Conservation (phyloP, 1,140 invertebrate genomes). For the Sinonovacula constricta region DNA sequence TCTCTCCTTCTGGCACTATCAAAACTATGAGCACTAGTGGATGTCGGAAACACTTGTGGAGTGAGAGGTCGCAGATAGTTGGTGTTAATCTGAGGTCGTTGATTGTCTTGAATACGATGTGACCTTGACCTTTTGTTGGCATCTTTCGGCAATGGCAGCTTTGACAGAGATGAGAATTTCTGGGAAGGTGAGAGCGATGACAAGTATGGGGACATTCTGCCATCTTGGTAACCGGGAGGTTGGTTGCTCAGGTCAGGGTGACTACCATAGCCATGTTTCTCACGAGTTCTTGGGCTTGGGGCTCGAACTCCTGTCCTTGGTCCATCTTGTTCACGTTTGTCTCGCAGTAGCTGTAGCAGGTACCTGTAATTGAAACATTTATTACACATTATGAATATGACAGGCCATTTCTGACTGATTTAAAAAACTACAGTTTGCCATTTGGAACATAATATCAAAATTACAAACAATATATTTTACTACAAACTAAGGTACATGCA, state of each 20-base stretch:
- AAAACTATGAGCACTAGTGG: slow-evolving; percentile 46
- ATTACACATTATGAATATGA: too few species aligned
- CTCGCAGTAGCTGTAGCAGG: slow-evolving; percentile 39
- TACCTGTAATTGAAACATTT: slow-evolving; percentile 14
- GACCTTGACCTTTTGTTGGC: slow-evolving; percentile 37
- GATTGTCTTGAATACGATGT: slow-evolving; percentile 18
- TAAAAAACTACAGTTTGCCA: too few species aligned
- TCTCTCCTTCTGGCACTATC: slow-evolving; percentile 36
- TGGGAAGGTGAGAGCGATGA: slow-evolving; percentile 27
- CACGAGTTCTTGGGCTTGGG: slow-evolving; percentile 13
- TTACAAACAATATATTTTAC: too few species aligned
- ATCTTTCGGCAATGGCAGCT: slow-evolving; percentile 43
- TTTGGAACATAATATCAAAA: too few species aligned
- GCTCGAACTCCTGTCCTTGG: not conserved
- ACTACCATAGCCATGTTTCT: slow-evolving; percentile 37
- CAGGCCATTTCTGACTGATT: too few species aligned
- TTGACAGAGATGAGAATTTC: slow-evolving; percentile 43
- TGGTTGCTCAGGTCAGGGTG: slow-evolving; percentile 40
- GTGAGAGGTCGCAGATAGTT: slow-evolving; percentile 45
- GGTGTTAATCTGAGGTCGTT: slow-evolving; percentile 16
- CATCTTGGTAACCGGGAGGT: slow-evolving; percentile 6
- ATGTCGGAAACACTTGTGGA: slow-evolving; percentile 41
- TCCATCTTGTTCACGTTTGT: slow-evolving; percentile 35
- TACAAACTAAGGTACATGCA: too few species aligned
- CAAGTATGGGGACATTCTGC: slow-evolving; percentile 38